phyloP scores from a whole-genome alignment of 1,140 invertebrate genomes.

The Lepidurus apus region DNA sequence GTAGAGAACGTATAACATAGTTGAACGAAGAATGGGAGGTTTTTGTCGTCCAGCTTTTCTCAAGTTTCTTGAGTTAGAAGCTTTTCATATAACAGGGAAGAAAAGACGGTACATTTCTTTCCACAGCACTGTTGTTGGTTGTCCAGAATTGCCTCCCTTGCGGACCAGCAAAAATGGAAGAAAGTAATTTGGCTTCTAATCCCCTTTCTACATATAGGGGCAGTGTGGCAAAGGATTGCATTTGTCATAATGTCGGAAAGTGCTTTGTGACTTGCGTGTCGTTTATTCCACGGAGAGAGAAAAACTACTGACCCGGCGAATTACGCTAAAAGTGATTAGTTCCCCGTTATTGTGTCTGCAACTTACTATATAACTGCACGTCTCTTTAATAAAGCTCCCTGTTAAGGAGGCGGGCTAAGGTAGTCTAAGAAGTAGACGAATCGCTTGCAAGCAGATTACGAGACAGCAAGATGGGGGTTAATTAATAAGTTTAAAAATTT shows the following conservation, averaged over 20 bases:
- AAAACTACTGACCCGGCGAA: background rate
- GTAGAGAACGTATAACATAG: no score
- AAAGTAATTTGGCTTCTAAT: background rate
- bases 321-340: slow-evolving; percentile 4
- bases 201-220: background rate
- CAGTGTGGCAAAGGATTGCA: background rate
- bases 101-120: no score
- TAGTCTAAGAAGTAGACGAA: background rate
- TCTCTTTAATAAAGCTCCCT: slow-evolving; percentile 3
- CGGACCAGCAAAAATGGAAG: background rate
- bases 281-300: background rate
- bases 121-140: no score
- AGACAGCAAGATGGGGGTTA: no score
- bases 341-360: background rate
- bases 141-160: no score
- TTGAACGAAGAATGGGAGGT: no score
- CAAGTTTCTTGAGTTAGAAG: no score
- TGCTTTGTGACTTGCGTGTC: background rate
- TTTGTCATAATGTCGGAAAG: background rate
- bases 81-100: no score
- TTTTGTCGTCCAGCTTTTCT: no score
- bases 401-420: background rate
- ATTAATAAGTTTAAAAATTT: no score
- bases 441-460: background rate
- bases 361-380: background rate